These are phyloP conservation scores for Scrobipalpa atriplicella DNA, from an alignment of 2,888 invertebrate species.

Conservation along the genomic window DNA sequence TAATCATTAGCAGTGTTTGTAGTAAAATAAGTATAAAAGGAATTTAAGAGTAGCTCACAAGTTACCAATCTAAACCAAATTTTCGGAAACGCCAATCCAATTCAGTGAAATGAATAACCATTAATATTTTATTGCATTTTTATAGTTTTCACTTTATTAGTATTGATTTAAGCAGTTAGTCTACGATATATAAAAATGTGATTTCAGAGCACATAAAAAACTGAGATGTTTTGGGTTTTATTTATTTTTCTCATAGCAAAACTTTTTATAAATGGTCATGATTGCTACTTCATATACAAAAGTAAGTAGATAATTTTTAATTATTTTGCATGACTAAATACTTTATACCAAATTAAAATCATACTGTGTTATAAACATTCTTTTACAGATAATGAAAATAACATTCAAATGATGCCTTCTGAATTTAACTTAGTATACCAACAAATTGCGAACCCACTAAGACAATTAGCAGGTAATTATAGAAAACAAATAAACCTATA, in stretches of 20 bases:
- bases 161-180: not conserved
- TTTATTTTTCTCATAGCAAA: not conserved
- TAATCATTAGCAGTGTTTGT: too few relatives aligned
- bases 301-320: not conserved
- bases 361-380: not conserved
- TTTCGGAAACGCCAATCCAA: too few relatives aligned
- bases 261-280: not conserved
- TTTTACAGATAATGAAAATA: not conserved
- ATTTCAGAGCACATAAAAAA: not conserved
- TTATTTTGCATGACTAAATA: not conserved
- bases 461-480: constrained; percentile 41
- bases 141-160: too few relatives aligned
- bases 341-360: not conserved
- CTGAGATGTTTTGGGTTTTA: not conserved
- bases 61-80: too few relatives aligned
- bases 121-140: too few relatives aligned
- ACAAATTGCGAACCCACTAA: constrained; percentile 41
- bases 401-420: constrained; percentile 8
- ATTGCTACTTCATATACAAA: constrained; percentile 7
- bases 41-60: too few relatives aligned
- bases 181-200: not conserved
- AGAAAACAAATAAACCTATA: too few relatives aligned
- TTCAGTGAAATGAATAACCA: too few relatives aligned
- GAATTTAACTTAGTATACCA: constrained; percentile 2
- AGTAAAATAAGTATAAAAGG: too few relatives aligned